Evolutionary conservation across 2,113 vertebrate genomes (phyloP).

Genomic region (Gyps fulvus): DNA sequence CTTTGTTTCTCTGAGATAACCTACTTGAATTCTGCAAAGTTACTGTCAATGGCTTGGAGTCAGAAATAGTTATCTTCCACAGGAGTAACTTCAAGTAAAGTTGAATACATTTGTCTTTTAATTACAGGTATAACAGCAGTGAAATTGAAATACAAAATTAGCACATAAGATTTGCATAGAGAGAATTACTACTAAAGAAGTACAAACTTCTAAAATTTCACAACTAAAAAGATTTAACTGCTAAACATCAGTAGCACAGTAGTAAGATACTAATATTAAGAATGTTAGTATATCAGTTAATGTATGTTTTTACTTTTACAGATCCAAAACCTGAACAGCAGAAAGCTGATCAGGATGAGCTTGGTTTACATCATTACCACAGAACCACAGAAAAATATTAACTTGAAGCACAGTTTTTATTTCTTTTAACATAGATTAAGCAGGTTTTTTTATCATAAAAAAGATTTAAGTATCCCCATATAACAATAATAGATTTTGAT

Average conservation of each 20-base stretch:
- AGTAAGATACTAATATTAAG: conserved; percentile 28
- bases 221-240: conserved; percentile 27
- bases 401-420: conserved; percentile 59
- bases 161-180: conserved; percentile 50
- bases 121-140: conserved; percentile 44
- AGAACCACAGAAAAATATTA: conserved; percentile 57
- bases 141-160: conserved; percentile 58
- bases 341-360: neutral
- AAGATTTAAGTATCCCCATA: conserved; percentile 61
- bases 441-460: conserved; percentile 13
- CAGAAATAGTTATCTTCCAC: neutral
- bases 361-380: conserved; percentile 32
- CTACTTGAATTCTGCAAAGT: neutral
- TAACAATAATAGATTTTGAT: conserved; percentile 17
- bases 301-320: neutral
- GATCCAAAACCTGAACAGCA: conserved; percentile 15
- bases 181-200: conserved; percentile 30
- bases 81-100: conserved; percentile 7
- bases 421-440: conserved; percentile 54
- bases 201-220: conserved; percentile 44
- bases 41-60: neutral
- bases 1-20: neutral
- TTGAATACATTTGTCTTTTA: conserved; percentile 41
- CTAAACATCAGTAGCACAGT: conserved; percentile 28
- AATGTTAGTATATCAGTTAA: neutral